phyloP scores from a whole-genome alignment of 30 jellyfish, hydroid and myxozoan species.

The Aurelia sp. region DNA sequence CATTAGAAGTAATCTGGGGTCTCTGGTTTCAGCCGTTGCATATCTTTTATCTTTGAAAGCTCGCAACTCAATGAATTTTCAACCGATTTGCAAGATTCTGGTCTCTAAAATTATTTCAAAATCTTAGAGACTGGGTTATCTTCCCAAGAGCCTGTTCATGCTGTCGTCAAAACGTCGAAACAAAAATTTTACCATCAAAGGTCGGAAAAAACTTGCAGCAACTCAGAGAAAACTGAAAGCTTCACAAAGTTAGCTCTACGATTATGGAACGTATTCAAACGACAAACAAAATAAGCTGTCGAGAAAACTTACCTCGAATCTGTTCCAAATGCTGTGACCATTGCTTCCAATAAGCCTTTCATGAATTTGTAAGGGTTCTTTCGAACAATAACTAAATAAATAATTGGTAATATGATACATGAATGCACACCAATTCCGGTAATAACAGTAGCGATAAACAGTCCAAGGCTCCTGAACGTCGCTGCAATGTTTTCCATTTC shows the following conservation, averaged over 20 bases:
- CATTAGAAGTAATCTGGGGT: no score
- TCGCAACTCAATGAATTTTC: no score
- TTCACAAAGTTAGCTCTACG: no score
- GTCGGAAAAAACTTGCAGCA: neutral
- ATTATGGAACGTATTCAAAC: no score
- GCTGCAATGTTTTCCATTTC: conserved; percentile 86
- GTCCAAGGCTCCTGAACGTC: conserved; percentile 85
- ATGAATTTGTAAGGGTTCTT: conserved; percentile 81
- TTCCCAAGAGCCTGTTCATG: no score
- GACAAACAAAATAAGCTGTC: neutral
- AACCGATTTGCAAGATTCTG: no score
- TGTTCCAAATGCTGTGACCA: conserved; percentile 97
- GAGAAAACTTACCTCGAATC: conserved; percentile 83
- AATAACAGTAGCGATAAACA: conserved; percentile 85
- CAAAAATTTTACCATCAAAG: neutral
- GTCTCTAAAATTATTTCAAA: no score
- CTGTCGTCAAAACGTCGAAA: no score
- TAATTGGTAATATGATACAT: conserved; percentile 72
- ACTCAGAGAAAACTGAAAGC: neutral
- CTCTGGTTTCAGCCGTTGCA: no score
- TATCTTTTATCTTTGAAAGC: no score
- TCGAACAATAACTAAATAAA: conserved; percentile 68
- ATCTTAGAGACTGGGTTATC: no score
- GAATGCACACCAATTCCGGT: conserved; percentile 84
- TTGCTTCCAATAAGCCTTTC: conserved; percentile 89